These are phyloP conservation scores for Synchiropus splendidus DNA, from an alignment of 2,113 vertebrate species.

Conservation along the genomic window DNA sequence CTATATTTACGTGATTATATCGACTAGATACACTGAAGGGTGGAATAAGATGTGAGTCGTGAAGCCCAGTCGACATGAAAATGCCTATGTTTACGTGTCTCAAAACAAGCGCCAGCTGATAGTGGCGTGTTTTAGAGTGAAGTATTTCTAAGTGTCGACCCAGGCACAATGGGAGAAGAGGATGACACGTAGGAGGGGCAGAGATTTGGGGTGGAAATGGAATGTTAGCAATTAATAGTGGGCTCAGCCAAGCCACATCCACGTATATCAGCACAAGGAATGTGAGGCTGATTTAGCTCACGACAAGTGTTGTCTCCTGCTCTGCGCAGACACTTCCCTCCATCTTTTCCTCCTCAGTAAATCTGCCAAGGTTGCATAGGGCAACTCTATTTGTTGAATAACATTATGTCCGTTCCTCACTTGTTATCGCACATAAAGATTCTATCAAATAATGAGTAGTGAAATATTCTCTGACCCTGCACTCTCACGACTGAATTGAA, in stretches of 20 bases:
- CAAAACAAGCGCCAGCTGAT: too few species aligned
- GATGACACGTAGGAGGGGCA: conserved; percentile 21
- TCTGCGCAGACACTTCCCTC: conserved; percentile 41
- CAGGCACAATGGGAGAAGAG: conserved; percentile 18
- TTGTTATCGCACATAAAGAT: too few species aligned
- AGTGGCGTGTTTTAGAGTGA: too few species aligned
- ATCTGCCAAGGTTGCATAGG: too few species aligned
- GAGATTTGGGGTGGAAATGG: conserved; percentile 29
- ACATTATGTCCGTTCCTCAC: too few species aligned
- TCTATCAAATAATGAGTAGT: too few species aligned
- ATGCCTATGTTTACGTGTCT: too few species aligned
- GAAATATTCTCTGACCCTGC: neutral
- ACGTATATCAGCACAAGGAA: conserved; percentile 30
- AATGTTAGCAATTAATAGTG: conserved; percentile 25
- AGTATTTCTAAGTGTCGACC: neutral
- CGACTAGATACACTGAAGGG: conserved; percentile 17
- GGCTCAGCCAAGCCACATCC: conserved; percentile 20
- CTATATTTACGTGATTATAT: conserved; percentile 5
- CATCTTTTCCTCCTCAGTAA: too few species aligned
- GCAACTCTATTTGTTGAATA: too few species aligned
- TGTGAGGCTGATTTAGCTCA: conserved; percentile 43
- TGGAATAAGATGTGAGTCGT: too few species aligned
- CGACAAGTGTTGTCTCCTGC: conserved; percentile 6
- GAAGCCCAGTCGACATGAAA: too few species aligned
- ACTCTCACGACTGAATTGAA: too few species aligned